Conservation (phyloP, 2,888 invertebrate genomes). For the Elmis aenea region DNA sequence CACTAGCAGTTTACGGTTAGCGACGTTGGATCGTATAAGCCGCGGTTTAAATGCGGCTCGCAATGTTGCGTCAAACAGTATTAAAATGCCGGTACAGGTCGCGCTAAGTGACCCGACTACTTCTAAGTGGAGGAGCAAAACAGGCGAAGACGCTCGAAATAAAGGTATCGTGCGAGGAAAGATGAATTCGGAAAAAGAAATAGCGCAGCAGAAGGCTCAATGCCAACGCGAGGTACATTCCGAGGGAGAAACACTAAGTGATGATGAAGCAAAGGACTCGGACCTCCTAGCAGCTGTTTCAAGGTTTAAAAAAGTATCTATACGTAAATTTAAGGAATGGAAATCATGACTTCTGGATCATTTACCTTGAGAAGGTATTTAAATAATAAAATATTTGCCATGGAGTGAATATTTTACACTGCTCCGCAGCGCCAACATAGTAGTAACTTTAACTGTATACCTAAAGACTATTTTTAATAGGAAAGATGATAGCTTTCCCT, state of each 20-base stretch:
- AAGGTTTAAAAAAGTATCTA: slow-evolving; percentile 72
- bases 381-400: too few species aligned
- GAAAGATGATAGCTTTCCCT: too few species aligned
- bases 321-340: slow-evolving; percentile 75
- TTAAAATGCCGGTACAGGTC: slow-evolving; percentile 54
- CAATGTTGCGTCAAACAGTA: slow-evolving; percentile 55
- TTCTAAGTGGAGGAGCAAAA: slow-evolving; percentile 41
- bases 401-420: too few species aligned
- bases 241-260: slow-evolving; percentile 65
- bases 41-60: slow-evolving; percentile 67
- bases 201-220: slow-evolving; percentile 46
- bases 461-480: too few species aligned
- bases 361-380: too few species aligned
- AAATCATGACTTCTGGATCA: slow-evolving; percentile 63
- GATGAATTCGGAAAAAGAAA: slow-evolving; percentile 57
- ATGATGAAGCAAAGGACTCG: slow-evolving; percentile 57
- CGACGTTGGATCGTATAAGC: slow-evolving; percentile 58
- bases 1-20: slow-evolving; percentile 50
- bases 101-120: slow-evolving; percentile 61
- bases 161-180: slow-evolving; percentile 54
- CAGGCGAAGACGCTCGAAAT: slow-evolving; percentile 40
- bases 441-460: too few species aligned
- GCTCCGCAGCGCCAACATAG: too few species aligned
- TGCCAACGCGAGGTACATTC: slow-evolving; percentile 63
- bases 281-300: slow-evolving; percentile 71